Evolutionary conservation across 2,888 invertebrate genomes (phyloP).

Genomic region (Parnassius smintheus): DNA sequence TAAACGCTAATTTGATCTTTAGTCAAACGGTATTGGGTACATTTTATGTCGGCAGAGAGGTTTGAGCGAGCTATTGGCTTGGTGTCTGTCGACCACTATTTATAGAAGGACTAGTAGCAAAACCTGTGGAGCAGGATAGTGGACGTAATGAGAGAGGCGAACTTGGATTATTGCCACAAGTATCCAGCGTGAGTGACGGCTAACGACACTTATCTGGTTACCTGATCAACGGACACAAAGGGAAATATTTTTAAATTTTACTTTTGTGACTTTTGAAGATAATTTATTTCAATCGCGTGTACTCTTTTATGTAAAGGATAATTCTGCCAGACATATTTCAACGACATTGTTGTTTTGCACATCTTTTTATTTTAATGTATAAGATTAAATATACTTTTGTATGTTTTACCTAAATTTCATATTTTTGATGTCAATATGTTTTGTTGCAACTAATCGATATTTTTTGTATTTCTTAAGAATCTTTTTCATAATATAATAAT

Average conservation of each 20-base stretch:
- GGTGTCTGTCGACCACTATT: constrained; percentile 51
- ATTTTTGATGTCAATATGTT: background rate
- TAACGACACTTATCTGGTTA: constrained; percentile 41
- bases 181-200: constrained; percentile 45
- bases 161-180: constrained; percentile 57
- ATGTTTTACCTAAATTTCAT: constrained; percentile 9
- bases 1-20: constrained; percentile 37
- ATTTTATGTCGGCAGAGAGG: constrained; percentile 33
- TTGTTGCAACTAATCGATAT: background rate
- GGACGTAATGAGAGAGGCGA: constrained; percentile 56
- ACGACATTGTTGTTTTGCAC: constrained; percentile 27
- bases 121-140: constrained; percentile 70
- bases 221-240: constrained; percentile 34
- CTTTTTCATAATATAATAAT: too few relatives aligned
- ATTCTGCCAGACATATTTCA: constrained; percentile 29
- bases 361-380: constrained; percentile 21
- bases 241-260: constrained; percentile 35
- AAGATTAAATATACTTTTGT: constrained; percentile 14
- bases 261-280: constrained; percentile 31
- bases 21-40: constrained; percentile 28
- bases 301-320: constrained; percentile 32
- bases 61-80: constrained; percentile 37
- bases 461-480: too few relatives aligned
- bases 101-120: constrained; percentile 70
- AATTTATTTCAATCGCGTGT: constrained; percentile 34